phyloP scores from a whole-genome alignment of 2,888 invertebrate species.

The Trimorus sp. region DNA sequence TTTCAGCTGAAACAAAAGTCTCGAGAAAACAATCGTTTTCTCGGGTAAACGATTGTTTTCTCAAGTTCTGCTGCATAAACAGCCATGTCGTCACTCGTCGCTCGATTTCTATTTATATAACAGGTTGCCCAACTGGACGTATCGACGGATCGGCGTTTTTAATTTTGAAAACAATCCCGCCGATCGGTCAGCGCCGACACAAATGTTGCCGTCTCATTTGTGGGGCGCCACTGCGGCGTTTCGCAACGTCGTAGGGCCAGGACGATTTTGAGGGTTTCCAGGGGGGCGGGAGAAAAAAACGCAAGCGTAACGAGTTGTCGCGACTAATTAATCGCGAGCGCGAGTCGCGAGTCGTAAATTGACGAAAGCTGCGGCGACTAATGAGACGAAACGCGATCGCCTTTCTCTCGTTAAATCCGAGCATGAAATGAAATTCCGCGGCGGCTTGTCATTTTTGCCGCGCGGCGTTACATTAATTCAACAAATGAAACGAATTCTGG shows the following conservation, averaged over 20 bases:
- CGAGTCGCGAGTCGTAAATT: conserved; percentile 76
- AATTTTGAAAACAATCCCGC: conserved; percentile 12
- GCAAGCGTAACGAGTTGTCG: conserved; percentile 19
- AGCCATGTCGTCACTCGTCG: no score
- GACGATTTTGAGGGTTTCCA: neutral
- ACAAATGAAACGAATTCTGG: conserved; percentile 36
- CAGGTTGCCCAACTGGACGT: no score
- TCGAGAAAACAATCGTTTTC: no score
- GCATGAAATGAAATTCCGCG: conserved; percentile 73
- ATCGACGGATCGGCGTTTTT: neutral
- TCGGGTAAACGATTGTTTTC: no score
- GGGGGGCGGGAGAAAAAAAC: neutral
- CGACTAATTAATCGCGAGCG: conserved; percentile 72
- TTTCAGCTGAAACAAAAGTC: no score
- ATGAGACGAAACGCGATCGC: conserved; percentile 81
- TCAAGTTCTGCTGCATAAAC: no score
- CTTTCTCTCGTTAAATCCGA: conserved; percentile 80
- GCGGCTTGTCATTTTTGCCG: conserved; percentile 53
- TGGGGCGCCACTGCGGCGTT: neutral
- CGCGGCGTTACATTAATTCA: conserved; percentile 27
- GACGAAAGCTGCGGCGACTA: conserved; percentile 76
- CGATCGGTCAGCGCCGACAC: neutral
- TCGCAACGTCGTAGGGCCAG: conserved; percentile 4
- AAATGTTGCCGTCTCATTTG: conserved; percentile 5
- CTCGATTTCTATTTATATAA: no score